Evolutionary conservation across 2,888 invertebrate species (phyloP).

Genomic region (Incurvaria masculella): DNA sequence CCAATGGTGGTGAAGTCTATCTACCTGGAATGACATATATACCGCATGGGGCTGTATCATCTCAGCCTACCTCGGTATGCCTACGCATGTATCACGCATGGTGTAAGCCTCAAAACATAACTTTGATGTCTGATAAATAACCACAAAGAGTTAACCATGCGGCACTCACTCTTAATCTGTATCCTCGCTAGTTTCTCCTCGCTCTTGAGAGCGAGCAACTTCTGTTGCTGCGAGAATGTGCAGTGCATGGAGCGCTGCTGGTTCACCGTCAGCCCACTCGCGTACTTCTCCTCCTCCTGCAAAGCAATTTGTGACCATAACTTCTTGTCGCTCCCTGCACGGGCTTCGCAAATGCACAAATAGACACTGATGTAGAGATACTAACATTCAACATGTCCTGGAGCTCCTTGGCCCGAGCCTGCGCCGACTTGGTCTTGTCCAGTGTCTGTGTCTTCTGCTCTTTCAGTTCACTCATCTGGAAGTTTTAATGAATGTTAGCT

Average conservation of each 20-base stretch:
- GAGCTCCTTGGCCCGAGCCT: constrained; percentile 56
- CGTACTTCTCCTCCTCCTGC: constrained; percentile 50
- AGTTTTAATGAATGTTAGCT: too few species aligned
- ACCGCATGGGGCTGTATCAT: too few species aligned
- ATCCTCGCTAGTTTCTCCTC: constrained; percentile 46
- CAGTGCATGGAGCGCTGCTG: constrained; percentile 49
- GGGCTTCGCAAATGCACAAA: too few species aligned
- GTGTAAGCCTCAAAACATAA: too few species aligned
- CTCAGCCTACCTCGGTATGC: too few species aligned
- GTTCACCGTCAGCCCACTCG: constrained; percentile 39
- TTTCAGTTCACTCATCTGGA: constrained; percentile 44
- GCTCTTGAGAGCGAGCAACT: constrained; percentile 38
- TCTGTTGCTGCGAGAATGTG: constrained; percentile 46
- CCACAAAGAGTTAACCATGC: too few species aligned
- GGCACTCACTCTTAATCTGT: constrained; percentile 40
- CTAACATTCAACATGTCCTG: constrained; percentile 58
- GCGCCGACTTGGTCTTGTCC: constrained; percentile 51
- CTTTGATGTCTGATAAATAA: too few species aligned
- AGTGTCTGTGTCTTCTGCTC: constrained; percentile 46
- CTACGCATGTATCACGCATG: too few species aligned
- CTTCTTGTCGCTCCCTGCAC: not conserved
- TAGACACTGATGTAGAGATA: too few species aligned
- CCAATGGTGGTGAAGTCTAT: too few species aligned
- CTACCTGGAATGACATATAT: too few species aligned
- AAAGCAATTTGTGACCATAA: too few species aligned